Conservation (phyloP, 2,113 vertebrate species). For the Dascyllus trimaculatus region DNA sequence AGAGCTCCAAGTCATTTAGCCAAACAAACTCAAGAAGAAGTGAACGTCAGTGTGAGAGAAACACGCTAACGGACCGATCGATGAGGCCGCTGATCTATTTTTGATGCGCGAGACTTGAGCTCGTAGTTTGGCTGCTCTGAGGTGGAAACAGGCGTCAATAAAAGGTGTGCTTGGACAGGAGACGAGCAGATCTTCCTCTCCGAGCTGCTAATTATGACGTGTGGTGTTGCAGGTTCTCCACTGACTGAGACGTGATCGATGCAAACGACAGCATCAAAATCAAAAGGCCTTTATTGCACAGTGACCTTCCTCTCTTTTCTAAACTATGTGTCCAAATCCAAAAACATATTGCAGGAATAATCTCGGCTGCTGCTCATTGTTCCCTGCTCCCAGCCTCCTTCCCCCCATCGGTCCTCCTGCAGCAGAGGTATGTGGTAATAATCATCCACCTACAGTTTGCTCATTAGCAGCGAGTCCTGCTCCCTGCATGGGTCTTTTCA, state of each 20-base stretch:
- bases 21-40: conserved; percentile 29
- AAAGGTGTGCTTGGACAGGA: conserved; percentile 30
- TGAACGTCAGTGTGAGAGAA: neutral
- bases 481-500: conserved; percentile 69
- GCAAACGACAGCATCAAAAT: conserved; percentile 43
- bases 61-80: conserved; percentile 31
- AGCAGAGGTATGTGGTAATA: conserved; percentile 69
- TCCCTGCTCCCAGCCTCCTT: conserved; percentile 13
- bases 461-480: conserved; percentile 68
- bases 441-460: conserved; percentile 74
- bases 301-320: conserved; percentile 16
- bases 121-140: neutral
- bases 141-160: conserved; percentile 16
- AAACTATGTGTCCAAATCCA: conserved; percentile 34
- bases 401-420: conserved; percentile 51
- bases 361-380: neutral
- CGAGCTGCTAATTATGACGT: conserved; percentile 29
- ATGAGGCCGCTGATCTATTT: conserved; percentile 45
- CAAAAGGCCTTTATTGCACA: conserved; percentile 31
- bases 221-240: conserved; percentile 19
- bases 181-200: neutral
- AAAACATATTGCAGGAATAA: conserved; percentile 13
- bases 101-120: conserved; percentile 23
- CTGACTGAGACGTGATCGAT: conserved; percentile 44
- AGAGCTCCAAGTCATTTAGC: conserved; percentile 22